These are phyloP conservation scores for Nemoura dubitans DNA, from an alignment of 2,888 invertebrate genomes.

Conservation along the genomic window DNA sequence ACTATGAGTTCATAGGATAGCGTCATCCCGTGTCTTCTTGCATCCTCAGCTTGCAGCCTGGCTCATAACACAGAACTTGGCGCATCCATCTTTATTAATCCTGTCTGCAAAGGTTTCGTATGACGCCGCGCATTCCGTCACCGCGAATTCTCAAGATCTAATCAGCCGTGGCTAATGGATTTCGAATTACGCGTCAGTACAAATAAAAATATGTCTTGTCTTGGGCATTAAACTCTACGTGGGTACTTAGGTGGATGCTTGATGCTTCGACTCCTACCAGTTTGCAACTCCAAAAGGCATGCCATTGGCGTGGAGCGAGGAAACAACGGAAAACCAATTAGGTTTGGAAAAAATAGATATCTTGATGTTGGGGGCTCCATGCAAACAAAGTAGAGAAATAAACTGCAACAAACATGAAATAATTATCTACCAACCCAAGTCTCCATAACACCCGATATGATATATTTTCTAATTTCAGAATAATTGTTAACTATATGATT, in stretches of 20 bases:
- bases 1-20: slow-evolving; percentile 23
- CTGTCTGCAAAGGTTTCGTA: slow-evolving; percentile 12
- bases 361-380: not conserved
- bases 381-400: not conserved
- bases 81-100: not conserved
- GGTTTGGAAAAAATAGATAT: not conserved
- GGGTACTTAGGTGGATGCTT: not conserved
- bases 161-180: not conserved
- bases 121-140: not conserved
- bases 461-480: too few species aligned
- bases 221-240: not conserved
- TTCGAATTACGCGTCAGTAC: not conserved
- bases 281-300: not conserved
- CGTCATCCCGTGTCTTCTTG: not conserved
- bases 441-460: too few species aligned
- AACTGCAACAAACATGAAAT: not conserved
- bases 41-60: not conserved
- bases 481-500: too few species aligned
- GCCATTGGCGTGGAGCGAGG: not conserved
- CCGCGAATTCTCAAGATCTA: not conserved
- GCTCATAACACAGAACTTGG: not conserved
- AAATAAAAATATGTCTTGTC: not conserved
- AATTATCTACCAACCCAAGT: too few species aligned
- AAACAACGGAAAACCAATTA: not conserved
- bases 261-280: not conserved